Percentiles rank a stretch among this genome's conserved stretches.
These are phyloP conservation scores for Ophioderma brevispina DNA, from an alignment of 35 echinoderm and acorn worm species.

Conservation along the genomic window DNA sequence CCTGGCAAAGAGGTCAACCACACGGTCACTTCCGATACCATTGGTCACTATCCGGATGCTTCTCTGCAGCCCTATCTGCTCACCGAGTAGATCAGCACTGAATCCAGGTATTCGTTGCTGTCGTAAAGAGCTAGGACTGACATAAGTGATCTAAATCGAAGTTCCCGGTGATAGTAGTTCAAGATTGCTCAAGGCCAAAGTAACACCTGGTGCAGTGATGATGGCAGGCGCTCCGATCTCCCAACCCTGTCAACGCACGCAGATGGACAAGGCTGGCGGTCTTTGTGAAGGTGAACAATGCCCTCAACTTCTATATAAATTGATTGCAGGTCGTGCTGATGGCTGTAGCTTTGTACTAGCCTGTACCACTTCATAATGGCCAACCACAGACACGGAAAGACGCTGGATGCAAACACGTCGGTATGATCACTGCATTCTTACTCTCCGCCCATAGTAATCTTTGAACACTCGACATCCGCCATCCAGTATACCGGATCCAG, in stretches of 20 bases:
- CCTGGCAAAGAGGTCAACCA: neutral
- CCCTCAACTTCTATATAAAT: neutral
- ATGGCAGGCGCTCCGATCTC: neutral
- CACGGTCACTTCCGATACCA: neutral
- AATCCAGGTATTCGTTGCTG: no score
- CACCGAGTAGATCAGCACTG: neutral
- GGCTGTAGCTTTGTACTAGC: neutral
- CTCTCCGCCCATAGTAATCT: neutral
- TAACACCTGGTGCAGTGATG: neutral
- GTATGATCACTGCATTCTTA: neutral
- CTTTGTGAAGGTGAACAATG: neutral
- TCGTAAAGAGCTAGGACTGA: neutral
- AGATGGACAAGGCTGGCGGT: neutral
- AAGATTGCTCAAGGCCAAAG: neutral
- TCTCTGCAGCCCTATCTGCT: neutral
- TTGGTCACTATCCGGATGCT: neutral
- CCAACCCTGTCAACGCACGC: neutral
- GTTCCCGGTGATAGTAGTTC: neutral
- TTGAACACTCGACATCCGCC: neutral
- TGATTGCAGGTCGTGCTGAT: neutral
- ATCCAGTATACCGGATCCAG: neutral
- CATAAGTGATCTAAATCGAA: neutral
- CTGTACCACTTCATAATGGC: constrained; percentile 2
- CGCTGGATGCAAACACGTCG: neutral
- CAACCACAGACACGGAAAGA: neutral